Conservation (phyloP, 2,113 vertebrate genomes). For the Polyodon spathula region DNA sequence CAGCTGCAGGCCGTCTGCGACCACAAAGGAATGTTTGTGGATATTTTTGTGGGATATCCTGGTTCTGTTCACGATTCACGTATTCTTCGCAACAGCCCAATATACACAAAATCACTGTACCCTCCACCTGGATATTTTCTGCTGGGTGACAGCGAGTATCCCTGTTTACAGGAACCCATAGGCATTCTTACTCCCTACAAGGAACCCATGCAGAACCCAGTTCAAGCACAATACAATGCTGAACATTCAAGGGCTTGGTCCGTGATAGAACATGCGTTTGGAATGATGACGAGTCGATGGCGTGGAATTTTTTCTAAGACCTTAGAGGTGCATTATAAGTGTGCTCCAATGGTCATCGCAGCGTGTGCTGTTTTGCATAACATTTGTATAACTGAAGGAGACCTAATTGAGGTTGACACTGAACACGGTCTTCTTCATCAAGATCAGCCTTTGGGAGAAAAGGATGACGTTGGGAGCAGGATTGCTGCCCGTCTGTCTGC, state of each 20-base stretch:
- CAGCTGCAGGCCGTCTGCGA: slow-evolving; percentile 14
- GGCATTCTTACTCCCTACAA: slow-evolving; percentile 4
- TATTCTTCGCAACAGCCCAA: slow-evolving; percentile 1
- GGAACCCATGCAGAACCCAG: background rate
- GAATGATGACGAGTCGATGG: slow-evolving; percentile 5
- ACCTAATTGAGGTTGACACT: too few species aligned
- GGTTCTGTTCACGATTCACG: slow-evolving; percentile 5
- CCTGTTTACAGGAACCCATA: background rate
- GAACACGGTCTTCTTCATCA: too few species aligned
- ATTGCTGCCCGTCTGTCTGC: too few species aligned
- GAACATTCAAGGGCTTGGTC: background rate
- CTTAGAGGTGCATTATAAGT: background rate
- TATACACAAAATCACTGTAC: background rate
- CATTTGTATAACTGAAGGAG: background rate
- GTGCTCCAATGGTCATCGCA: background rate
- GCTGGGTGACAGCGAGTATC: slow-evolving; percentile 9
- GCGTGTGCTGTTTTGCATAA: background rate
- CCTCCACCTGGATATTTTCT: slow-evolving; percentile 6
- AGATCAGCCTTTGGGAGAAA: too few species aligned
- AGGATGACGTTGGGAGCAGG: too few species aligned
- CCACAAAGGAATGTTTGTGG: background rate
- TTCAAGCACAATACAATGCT: background rate
- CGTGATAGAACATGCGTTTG: background rate
- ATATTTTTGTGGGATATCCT: slow-evolving; percentile 14
- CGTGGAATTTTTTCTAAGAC: background rate